phyloP scores from a whole-genome alignment of 2,888 invertebrate genomes.

The Antheraea assamensis region DNA sequence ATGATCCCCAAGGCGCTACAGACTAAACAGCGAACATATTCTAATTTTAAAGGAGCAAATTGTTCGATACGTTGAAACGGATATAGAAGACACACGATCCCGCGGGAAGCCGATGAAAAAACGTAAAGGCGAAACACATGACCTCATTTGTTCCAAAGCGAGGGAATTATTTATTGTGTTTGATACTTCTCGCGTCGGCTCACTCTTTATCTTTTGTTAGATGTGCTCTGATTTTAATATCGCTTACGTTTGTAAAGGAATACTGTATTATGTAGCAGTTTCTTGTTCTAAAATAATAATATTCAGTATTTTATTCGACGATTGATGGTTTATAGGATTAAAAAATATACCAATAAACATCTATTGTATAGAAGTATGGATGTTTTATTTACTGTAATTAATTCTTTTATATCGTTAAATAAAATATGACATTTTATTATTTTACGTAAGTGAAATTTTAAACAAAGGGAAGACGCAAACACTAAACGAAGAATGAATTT shows the following conservation, averaged over 20 bases:
- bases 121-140: constrained; percentile 80
- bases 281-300: not conserved
- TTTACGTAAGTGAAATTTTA: not conserved
- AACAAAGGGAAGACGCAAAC: not conserved
- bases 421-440: too few relatives aligned
- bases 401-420: too few relatives aligned
- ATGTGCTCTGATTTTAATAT: constrained; percentile 65
- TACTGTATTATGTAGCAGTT: constrained; percentile 36
- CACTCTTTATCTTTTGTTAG: constrained; percentile 63
- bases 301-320: not conserved
- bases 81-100: constrained; percentile 82
- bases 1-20: constrained; percentile 75
- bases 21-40: constrained; percentile 79
- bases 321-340: not conserved
- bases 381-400: not conserved
- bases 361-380: too few relatives aligned
- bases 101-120: constrained; percentile 78
- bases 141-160: constrained; percentile 79
- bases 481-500: not conserved
- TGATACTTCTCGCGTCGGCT: constrained; percentile 71
- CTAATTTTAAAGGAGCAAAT: constrained; percentile 79
- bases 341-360: not conserved
- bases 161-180: constrained; percentile 79
- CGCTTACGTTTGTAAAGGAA: constrained; percentile 49
- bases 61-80: constrained; percentile 76